These are phyloP conservation scores for Cheilosia vulpina DNA, from an alignment of 2,888 invertebrate genomes.

Conservation along the genomic window DNA sequence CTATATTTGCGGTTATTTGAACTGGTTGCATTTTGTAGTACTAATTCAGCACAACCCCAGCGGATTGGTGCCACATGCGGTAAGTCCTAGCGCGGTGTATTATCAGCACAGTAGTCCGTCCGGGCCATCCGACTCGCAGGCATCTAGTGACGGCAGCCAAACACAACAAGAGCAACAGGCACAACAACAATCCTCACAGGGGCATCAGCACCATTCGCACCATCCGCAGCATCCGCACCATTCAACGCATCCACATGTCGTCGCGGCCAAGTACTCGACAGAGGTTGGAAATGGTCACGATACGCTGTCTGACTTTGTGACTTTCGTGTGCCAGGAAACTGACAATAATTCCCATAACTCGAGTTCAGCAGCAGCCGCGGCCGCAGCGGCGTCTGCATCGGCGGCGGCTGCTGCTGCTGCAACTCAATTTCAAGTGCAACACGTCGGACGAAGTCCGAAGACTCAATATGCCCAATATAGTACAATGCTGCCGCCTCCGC, in stretches of 20 bases:
- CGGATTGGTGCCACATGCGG: slow-evolving; percentile 83
- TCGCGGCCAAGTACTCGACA: slow-evolving; percentile 87
- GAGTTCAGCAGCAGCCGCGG: slow-evolving; percentile 64
- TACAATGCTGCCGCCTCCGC: slow-evolving; percentile 97
- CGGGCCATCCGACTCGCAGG: slow-evolving; percentile 75
- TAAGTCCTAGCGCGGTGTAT: slow-evolving; percentile 85
- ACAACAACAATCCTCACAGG: slow-evolving; percentile 70
- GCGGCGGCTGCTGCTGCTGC: slow-evolving; percentile 35
- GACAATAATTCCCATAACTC: slow-evolving; percentile 84
- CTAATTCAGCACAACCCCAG: slow-evolving; percentile 84
- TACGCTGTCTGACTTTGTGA: slow-evolving; percentile 97
- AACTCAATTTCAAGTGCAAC: slow-evolving; percentile 78
- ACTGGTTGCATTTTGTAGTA: slow-evolving; percentile 67
- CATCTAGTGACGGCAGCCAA: slow-evolving; percentile 76
- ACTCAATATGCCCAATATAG: slow-evolving; percentile 92
- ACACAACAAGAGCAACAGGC: slow-evolving; percentile 76
- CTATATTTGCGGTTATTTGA: background rate
- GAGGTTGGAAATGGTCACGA: slow-evolving; percentile 89
- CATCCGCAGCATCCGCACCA: slow-evolving; percentile 77
- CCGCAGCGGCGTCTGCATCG: slow-evolving; percentile 75
- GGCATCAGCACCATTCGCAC: slow-evolving; percentile 76
- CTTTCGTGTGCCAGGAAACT: slow-evolving; percentile 97
- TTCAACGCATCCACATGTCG: slow-evolving; percentile 84
- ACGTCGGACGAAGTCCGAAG: slow-evolving; percentile 86
- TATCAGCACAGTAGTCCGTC: slow-evolving; percentile 83